phyloP scores from a whole-genome alignment of 2,113 vertebrate genomes.

The Psittacus erithacus region DNA sequence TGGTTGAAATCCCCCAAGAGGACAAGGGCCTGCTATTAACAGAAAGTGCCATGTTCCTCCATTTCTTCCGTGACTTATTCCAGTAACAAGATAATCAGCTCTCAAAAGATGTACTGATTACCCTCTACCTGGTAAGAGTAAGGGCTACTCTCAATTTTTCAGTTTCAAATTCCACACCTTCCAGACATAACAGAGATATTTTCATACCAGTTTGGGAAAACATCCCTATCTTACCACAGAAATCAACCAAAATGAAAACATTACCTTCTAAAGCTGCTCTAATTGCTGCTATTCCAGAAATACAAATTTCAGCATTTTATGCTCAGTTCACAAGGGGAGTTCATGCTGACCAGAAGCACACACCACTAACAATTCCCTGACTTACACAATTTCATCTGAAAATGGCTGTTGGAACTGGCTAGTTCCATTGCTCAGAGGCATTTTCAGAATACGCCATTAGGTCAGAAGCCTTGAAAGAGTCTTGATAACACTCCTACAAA shows the following conservation, averaged over 20 bases:
- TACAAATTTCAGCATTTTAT: not conserved
- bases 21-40: not conserved
- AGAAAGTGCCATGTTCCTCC: not conserved
- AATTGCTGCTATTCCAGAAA: not conserved
- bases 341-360: not conserved
- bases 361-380: not conserved
- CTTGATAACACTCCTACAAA: not conserved
- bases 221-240: not conserved
- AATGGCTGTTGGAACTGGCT: not conserved
- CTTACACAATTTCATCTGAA: not conserved
- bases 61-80: not conserved
- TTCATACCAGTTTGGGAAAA: not conserved
- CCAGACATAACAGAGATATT: not conserved
- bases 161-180: not conserved
- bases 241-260: not conserved
- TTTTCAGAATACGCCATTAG: not conserved
- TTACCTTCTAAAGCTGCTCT: not conserved
- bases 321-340: not conserved
- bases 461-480: not conserved
- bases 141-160: not conserved
- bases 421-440: not conserved
- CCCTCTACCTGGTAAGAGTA: not conserved
- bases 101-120: not conserved
- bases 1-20: not conserved
- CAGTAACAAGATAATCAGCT: not conserved